Base-by-base conservation (phyloP, 2,888 invertebrate genomes). In the Mechanitis messenoides region DNA sequence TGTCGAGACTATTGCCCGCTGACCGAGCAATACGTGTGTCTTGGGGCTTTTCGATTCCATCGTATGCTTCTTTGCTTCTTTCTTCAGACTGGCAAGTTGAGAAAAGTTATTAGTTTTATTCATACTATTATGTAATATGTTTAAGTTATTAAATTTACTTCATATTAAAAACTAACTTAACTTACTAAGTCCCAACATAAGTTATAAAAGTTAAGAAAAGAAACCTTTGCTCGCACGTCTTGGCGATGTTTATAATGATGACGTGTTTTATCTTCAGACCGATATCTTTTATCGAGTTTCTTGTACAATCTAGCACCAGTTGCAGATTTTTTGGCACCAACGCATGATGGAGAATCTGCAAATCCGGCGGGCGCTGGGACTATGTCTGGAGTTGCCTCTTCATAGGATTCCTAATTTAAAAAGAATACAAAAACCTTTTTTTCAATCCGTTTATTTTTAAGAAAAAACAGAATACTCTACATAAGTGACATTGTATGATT, bases 311-410 rank as follows among this genome's bases (percentile, higher is more conserved):
- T 89, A 55, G 91, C 93, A 61, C 91, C 91, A 62, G 71, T 88
- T 3, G 83, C 74, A 31, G 81, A 77, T 62, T 87, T 87, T 70
- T 86, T 89, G 7, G 78, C 74, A 28, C 78, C 75, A 3, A 72
- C 66, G 73, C 92, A 90, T 33, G 83, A 87, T 4, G 96, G 96
- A 0, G 96, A 96, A 80, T 97, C 96, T 6, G 95, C 96, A 78
- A 96, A 97, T 53, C 96, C 96, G 20, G 95, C 96, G 2, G 96
- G 96, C 0, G 96, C 96, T 74, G 96, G 95, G 1, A 96, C 96
- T 70, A 96, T 96, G 74, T 95, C 95, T 45, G 90, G 89, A 5
- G 86, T 85, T 45, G 91, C 91, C 70, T 91, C 92, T 45, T 85
- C 85, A 62, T 84, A 90, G 0, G 89, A 89, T 68, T 90, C 90